phyloP scores from a whole-genome alignment of 2,888 invertebrate genomes.

The Scrobipalpa atriplicella region DNA sequence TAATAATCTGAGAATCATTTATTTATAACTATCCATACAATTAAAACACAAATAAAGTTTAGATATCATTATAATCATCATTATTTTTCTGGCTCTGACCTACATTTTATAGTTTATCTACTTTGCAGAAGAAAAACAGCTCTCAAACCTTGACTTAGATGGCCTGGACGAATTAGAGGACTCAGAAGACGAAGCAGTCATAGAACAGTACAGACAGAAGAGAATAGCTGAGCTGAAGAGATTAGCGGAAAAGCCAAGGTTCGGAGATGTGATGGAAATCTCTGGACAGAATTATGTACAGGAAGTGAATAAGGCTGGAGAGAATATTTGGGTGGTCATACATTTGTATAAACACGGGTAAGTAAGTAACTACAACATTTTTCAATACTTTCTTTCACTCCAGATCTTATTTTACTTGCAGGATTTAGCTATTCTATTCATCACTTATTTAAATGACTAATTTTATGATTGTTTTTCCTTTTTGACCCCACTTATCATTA shows the following conservation, averaged over 20 bases:
- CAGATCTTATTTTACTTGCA: not conserved
- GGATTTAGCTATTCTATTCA: too few species aligned
- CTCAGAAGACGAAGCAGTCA: slow-evolving; percentile 96
- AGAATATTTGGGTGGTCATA: slow-evolving; percentile 96
- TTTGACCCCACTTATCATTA: too few species aligned
- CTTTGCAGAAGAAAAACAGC: slow-evolving; percentile 84
- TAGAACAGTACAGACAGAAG: slow-evolving; percentile 92
- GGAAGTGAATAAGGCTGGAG: slow-evolving; percentile 97
- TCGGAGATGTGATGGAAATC: slow-evolving; percentile 94
- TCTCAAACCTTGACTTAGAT: slow-evolving; percentile 91
- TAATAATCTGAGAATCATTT: not conserved
- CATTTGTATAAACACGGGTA: slow-evolving; percentile 97
- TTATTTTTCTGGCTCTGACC: too few species aligned
- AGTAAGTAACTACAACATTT: slow-evolving; percentile 47
- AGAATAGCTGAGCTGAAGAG: slow-evolving; percentile 94
- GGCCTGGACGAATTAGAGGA: slow-evolving; percentile 97
- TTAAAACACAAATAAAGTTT: not conserved
- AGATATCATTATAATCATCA: too few species aligned
- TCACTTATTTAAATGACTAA: too few species aligned
- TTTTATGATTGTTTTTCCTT: too few species aligned
- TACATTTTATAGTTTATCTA: not conserved
- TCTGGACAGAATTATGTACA: slow-evolving; percentile 95
- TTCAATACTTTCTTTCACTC: slow-evolving; percentile 6
- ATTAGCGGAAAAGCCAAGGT: slow-evolving; percentile 87
- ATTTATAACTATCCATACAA: not conserved